Percentiles rank a stretch among this genome's conserved stretches.
Conservation (phyloP, 2,888 invertebrate genomes). For the Caenorhabditis uteleia region DNA sequence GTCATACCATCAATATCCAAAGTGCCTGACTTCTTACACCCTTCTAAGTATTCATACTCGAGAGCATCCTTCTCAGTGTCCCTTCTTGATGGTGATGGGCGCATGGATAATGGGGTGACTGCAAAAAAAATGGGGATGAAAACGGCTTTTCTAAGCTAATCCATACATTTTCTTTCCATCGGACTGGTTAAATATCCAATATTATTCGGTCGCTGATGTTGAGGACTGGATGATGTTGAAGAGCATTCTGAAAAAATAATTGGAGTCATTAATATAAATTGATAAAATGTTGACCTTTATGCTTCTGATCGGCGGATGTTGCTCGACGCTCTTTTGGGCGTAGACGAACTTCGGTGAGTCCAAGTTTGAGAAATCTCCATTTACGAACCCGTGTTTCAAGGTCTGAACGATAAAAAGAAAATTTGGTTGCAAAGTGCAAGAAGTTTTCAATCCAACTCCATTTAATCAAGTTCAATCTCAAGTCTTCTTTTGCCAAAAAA, state of each 20-base stretch:
- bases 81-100: constrained; percentile 38
- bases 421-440: too few relatives aligned
- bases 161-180: constrained; percentile 35
- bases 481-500: not conserved
- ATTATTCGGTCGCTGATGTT: constrained; percentile 38
- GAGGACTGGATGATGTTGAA: constrained; percentile 33
- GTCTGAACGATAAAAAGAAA: too few relatives aligned
- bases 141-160: too few relatives aligned
- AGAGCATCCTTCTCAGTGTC: constrained; percentile 35
- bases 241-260: constrained; percentile 36
- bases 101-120: constrained; percentile 38
- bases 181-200: constrained; percentile 41
- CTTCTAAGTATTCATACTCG: constrained; percentile 29
- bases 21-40: constrained; percentile 26
- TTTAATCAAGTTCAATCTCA: too few relatives aligned
- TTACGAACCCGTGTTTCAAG: constrained; percentile 42
- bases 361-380: constrained; percentile 42
- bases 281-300: constrained; percentile 20
- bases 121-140: constrained; percentile 7
- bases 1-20: constrained; percentile 28
- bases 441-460: too few relatives aligned
- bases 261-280: not conserved
- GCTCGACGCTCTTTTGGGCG: constrained; percentile 29
- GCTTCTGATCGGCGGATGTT: constrained; percentile 30
- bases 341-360: constrained; percentile 34